Percentiles rank a stretch among this genome's conserved stretches.
Conservation (phyloP, 2,113 vertebrate species). For the Chaetodon auriga region DNA sequence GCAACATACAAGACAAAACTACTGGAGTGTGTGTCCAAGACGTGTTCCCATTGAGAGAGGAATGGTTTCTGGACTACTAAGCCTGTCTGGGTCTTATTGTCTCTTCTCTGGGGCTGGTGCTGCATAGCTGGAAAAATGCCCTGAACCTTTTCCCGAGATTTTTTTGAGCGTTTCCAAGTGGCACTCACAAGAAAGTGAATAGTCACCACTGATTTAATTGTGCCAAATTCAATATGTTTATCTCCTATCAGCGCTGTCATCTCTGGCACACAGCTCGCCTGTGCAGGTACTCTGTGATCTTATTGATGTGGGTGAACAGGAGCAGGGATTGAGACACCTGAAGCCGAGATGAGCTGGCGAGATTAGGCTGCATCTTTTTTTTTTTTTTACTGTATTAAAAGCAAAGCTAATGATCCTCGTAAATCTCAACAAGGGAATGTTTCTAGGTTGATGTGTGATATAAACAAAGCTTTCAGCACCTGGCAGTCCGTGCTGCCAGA, state of each 20-base stretch:
- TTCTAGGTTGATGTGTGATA: constrained; percentile 72
- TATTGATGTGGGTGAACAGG: constrained; percentile 67
- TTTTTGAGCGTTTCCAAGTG: constrained; percentile 53
- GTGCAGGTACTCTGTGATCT: constrained; percentile 70
- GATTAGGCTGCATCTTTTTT: constrained; percentile 54
- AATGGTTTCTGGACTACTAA: constrained; percentile 76
- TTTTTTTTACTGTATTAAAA: constrained; percentile 62
- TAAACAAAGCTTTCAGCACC: constrained; percentile 81
- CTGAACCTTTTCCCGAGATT: constrained; percentile 43
- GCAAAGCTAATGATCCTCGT: constrained; percentile 73
- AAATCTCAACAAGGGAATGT: constrained; percentile 77
- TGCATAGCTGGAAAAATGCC: constrained; percentile 63
- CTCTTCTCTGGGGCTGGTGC: constrained; percentile 64
- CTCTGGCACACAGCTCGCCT: constrained; percentile 63
- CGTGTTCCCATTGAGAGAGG: constrained; percentile 73
- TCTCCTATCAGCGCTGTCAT: constrained; percentile 73
- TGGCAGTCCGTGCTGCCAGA: constrained; percentile 74
- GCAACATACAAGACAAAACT: constrained; percentile 82
- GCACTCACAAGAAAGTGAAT: constrained; percentile 66
- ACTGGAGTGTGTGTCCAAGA: constrained; percentile 79
- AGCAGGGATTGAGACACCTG: constrained; percentile 67
- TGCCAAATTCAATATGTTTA: constrained; percentile 59
- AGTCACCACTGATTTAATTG: constrained; percentile 51
- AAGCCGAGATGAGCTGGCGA: constrained; percentile 66
- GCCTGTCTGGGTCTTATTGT: constrained; percentile 76